A percentile compares a stretch with the other conserved stretches of the same genome.
Conservation (phyloP, 1,140 invertebrate species). For the Oryzaephilus surinamensis region DNA sequence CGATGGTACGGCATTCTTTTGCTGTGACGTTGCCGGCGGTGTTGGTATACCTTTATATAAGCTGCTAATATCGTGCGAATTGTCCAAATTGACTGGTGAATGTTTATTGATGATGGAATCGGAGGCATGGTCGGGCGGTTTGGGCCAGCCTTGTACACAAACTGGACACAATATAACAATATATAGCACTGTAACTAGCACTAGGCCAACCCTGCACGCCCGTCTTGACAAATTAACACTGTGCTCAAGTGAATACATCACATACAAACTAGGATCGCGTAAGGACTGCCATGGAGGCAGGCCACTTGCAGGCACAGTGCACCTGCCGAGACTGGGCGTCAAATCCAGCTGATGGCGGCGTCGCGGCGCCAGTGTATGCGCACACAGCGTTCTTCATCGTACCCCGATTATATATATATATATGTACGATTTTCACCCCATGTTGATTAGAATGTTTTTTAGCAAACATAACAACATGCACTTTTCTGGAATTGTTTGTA, state of each 20-base stretch:
- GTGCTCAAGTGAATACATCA: constrained; percentile 44
- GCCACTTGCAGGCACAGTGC: constrained; percentile 25
- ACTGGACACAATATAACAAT: constrained; percentile 14
- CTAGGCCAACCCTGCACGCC: constrained; percentile 39
- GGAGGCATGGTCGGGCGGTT: constrained; percentile 25
- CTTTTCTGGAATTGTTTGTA: too few relatives aligned
- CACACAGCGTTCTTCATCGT: too few relatives aligned
- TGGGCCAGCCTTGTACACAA: constrained; percentile 13
- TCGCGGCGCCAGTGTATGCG: constrained; percentile 26
- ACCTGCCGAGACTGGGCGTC: constrained; percentile 25
- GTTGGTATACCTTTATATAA: constrained; percentile 16
- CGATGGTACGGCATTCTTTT: constrained; percentile 13
- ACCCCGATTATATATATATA: too few relatives aligned
- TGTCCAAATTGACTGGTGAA: constrained; percentile 11
- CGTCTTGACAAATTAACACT: constrained; percentile 45
- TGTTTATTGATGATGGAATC: constrained; percentile 8
- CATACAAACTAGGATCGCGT: constrained; percentile 26
- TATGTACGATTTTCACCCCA: too few relatives aligned
- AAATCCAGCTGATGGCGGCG: constrained; percentile 23
- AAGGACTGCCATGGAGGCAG: constrained; percentile 35
- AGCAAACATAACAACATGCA: too few relatives aligned
- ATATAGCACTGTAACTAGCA: constrained; percentile 15
- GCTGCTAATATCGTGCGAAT: constrained; percentile 16
- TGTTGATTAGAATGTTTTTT: too few relatives aligned
- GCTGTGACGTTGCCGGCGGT: constrained; percentile 6